Percentiles rank a stretch among this genome's conserved stretches.
phyloP scores from a whole-genome alignment of 1,140 invertebrate genomes.

The Leptopilina clavipes region DNA sequence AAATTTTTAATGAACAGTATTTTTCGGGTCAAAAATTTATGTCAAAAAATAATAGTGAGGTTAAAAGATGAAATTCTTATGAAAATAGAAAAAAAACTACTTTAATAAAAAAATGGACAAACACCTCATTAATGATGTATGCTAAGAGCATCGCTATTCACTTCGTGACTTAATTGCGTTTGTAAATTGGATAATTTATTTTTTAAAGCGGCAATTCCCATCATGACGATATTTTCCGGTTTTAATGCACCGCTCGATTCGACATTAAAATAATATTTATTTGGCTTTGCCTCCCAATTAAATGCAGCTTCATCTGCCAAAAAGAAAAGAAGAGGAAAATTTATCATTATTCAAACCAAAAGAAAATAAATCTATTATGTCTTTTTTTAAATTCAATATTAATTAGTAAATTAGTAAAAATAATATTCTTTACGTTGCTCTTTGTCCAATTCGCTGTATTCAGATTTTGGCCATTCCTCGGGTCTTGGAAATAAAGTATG shows the following conservation, averaged over 20 bases:
- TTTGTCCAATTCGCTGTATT: slow-evolving; percentile 95
- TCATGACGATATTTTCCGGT: slow-evolving; percentile 97
- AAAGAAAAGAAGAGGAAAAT: not conserved
- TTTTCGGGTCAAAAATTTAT: too few species aligned
- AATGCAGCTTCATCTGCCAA: slow-evolving; percentile 91
- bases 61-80: too few species aligned
- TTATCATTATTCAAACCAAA: too few species aligned
- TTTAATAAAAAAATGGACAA: too few species aligned
- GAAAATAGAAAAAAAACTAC: too few species aligned
- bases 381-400: too few species aligned
- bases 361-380: too few species aligned
- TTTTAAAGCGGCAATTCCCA: slow-evolving; percentile 94
- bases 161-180: slow-evolving; percentile 92
- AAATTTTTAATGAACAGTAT: too few species aligned
- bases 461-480: slow-evolving; percentile 99
- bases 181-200: slow-evolving; percentile 97
- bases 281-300: slow-evolving; percentile 94
- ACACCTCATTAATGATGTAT: slow-evolving; percentile 77
- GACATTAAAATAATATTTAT: slow-evolving; percentile 98
- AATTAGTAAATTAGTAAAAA: slow-evolving; percentile 12
- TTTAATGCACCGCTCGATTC: slow-evolving; percentile 95
- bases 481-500: slow-evolving; percentile 98
- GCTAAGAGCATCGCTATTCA: slow-evolving; percentile 87
- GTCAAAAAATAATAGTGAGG: too few species aligned
- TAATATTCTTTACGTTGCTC: slow-evolving; percentile 83